Percentiles rank a stretch among this genome's conserved stretches.
Evolutionary conservation across 92 coral and sea anemone species (phyloP).

Genomic region (Paragorgia papillata): DNA sequence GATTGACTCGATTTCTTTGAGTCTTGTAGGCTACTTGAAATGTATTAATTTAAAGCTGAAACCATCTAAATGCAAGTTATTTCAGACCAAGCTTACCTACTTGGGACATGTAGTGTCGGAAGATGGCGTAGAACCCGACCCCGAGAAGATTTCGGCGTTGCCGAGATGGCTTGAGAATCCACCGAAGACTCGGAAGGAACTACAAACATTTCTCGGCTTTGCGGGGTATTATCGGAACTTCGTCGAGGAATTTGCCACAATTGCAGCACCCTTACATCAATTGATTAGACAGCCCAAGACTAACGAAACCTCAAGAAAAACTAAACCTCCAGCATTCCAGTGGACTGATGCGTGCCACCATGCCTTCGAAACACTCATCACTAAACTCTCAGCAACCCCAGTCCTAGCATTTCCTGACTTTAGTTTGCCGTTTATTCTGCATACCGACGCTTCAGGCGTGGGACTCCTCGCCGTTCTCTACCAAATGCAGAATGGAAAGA

Average conservation of each 20-base stretch:
- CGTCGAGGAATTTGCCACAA: constrained; percentile 51
- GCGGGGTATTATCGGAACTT: constrained; percentile 62
- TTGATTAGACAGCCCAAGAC: background rate
- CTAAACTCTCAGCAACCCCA: constrained; percentile 51
- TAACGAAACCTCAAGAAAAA: too few relatives aligned
- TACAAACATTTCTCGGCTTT: constrained; percentile 61
- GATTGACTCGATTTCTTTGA: too few relatives aligned
- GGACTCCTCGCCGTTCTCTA: constrained; percentile 52
- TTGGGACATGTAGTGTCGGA: constrained; percentile 20
- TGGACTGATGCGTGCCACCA: constrained; percentile 55
- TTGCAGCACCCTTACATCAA: constrained; percentile 55
- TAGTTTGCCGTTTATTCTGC: constrained; percentile 31
- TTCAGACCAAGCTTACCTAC: constrained; percentile 25
- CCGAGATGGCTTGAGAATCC: constrained; percentile 40
- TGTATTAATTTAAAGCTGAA: constrained; percentile 55
- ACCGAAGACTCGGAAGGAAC: constrained; percentile 48
- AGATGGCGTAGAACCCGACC: constrained; percentile 43
- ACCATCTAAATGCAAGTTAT: constrained; percentile 51
- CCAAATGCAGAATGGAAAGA: constrained; percentile 22
- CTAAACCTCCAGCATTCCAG: background rate
- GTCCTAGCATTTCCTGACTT: constrained; percentile 55
- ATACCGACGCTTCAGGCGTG: constrained; percentile 57
- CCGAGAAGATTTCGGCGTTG: constrained; percentile 45
- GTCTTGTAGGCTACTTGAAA: too few relatives aligned
- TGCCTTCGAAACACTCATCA: constrained; percentile 41